These are phyloP conservation scores for Cossypha niveicapilla DNA, from an alignment of 2,797 vertebrate genomes.

Conservation along the genomic window DNA sequence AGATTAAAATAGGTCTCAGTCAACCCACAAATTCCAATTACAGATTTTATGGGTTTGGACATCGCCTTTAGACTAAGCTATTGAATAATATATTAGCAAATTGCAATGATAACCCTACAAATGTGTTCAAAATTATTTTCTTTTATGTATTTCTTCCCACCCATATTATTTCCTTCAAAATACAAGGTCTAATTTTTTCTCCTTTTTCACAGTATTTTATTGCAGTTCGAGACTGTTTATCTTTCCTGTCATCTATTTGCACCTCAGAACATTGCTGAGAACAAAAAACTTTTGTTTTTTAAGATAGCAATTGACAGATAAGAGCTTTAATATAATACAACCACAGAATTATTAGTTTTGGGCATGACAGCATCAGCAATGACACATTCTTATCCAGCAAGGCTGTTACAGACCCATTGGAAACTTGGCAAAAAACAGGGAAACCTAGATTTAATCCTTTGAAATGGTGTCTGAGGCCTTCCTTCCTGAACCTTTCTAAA, in stretches of 20 bases:
- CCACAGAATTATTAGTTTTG: background rate
- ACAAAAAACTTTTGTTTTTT: background rate
- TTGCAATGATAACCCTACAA: background rate
- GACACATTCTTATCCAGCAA: background rate
- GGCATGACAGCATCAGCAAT: background rate
- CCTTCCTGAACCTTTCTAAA: background rate
- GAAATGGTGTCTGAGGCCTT: background rate
- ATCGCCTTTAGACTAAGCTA: background rate
- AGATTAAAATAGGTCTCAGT: background rate
- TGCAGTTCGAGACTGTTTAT: background rate
- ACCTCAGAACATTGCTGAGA: background rate
- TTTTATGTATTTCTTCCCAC: background rate
- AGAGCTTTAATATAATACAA: background rate
- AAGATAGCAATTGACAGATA: background rate
- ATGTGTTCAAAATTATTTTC: background rate
- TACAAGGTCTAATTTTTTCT: background rate
- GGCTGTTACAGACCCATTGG: background rate
- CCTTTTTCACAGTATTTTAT: background rate
- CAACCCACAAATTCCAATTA: constrained; percentile 11
- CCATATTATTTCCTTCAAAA: background rate
- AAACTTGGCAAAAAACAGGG: background rate
- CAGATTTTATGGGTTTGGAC: background rate
- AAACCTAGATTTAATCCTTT: background rate
- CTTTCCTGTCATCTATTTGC: background rate
- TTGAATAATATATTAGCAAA: constrained; percentile 13